phyloP scores from a whole-genome alignment of 2,113 vertebrate species.

The Apteryx mantelli region DNA sequence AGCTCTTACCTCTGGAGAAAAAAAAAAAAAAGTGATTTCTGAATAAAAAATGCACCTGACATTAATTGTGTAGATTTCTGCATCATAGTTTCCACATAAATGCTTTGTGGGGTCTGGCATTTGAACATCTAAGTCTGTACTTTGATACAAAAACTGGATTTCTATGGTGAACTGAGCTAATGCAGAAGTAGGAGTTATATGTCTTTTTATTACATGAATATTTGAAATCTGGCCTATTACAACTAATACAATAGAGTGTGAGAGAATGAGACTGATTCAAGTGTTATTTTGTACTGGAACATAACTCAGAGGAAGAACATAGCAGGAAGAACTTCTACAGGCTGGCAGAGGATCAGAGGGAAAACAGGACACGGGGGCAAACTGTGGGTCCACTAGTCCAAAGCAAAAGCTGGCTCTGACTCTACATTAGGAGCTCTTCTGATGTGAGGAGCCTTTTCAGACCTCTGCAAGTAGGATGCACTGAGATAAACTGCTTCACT shows the following conservation, averaged over 20 bases:
- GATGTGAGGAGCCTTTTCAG: not conserved
- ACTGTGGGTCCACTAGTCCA: not conserved
- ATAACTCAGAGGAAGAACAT: not conserved
- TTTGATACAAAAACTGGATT: not conserved
- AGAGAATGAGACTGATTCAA: not conserved
- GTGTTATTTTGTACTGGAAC: not conserved
- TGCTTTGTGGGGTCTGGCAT: not conserved
- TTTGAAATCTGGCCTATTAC: not conserved
- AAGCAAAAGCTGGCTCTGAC: not conserved
- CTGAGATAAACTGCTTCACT: not conserved
- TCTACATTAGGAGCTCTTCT: not conserved
- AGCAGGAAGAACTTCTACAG: not conserved
- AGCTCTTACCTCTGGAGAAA: not conserved
- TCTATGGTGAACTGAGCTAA: not conserved
- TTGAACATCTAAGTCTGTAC: not conserved
- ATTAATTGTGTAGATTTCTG: not conserved
- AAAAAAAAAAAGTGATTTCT: not conserved
- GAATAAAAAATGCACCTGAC: not conserved
- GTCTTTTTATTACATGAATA: not conserved
- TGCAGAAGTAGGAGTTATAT: not conserved
- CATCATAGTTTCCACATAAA: not conserved
- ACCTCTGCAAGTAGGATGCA: not conserved
- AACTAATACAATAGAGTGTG: not conserved
- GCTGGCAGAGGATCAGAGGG: conserved; percentile 29
- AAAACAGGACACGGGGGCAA: not conserved